Base-by-base conservation (phyloP, 2,797 vertebrate genomes). In the Acanthopagrus latus region DNA sequence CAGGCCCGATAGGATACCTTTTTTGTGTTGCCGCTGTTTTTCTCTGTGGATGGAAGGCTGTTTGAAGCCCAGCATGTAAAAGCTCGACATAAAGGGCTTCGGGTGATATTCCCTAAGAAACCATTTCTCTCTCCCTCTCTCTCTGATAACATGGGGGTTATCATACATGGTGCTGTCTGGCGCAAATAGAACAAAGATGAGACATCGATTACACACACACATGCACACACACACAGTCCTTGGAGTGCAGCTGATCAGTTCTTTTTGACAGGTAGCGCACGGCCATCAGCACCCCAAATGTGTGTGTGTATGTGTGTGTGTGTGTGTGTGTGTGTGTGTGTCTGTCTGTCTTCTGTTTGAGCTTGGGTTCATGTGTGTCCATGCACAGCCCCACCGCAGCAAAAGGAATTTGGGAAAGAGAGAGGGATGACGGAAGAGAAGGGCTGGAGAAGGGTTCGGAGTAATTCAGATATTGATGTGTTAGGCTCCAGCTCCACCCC, bases 161-260 rank as follows among this genome's bases (percentile, higher is more conserved):
- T 93, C 93, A 88, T 87, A 91, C 74, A 56, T 86, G 85, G 63
- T 43, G 83, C 86, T 85, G 87, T 91, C 89, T 91, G 78, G 80
- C 89, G 87, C 86, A 89, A 92, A 91, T 91, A 85, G 90, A 91
- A 90, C 89, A 90, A 82, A 93, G 93, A 93, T 92, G 91, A 90
- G 81, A 86, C 91, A 89, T 89, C 51, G 91, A 93, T 94, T 91
- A 83, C 82, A 81, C 80, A 38, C 67, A 56, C 62, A 64, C 55
- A 12, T 67, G 43, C 58, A 6, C 50, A 55, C 57, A 21, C 64
- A 41, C 78, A 43, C 43, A 54, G 66, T 84, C 81, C 86, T 78
- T 10, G 11, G 81, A 91, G 90, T 74, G 67, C 76, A 76, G 83
- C 78, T 90, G 91, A 93, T 91, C 62, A 50, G 84, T 87, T 90